These are phyloP conservation scores for Petaurus breviceps DNA, from an alignment of 2,113 vertebrate species.

Conservation along the genomic window DNA sequence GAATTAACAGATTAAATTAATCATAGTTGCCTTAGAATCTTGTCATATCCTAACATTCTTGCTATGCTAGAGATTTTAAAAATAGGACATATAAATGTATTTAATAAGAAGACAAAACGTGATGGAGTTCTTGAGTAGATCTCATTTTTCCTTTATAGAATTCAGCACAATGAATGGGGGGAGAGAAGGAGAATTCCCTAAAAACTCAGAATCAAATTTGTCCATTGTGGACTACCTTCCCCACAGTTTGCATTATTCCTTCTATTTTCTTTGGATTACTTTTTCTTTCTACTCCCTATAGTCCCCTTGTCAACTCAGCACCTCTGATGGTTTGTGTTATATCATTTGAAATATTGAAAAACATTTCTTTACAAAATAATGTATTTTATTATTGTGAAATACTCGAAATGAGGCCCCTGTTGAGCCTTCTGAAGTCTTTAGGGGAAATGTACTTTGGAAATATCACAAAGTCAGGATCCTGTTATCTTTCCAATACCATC, in stretches of 20 bases:
- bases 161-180: background rate
- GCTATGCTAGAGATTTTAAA: background rate
- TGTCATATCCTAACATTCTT: constrained; percentile 70
- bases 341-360: constrained; percentile 63
- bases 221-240: background rate
- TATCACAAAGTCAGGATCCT: constrained; percentile 53
- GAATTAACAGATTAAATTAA: constrained; percentile 66
- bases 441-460: constrained; percentile 52
- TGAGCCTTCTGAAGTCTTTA: constrained; percentile 39
- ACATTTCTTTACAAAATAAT: constrained; percentile 21
- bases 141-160: constrained; percentile 46
- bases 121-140: constrained; percentile 51
- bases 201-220: constrained; percentile 55
- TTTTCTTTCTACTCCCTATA: constrained; percentile 54
- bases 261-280: background rate
- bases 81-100: constrained; percentile 43
- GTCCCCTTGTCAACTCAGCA: constrained; percentile 30
- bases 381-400: background rate
- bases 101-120: background rate
- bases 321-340: constrained; percentile 61
- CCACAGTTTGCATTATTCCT: background rate
- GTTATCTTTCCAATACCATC: constrained; percentile 41
- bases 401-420: constrained; percentile 4
- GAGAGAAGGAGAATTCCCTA: constrained; percentile 15
- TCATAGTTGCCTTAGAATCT: constrained; percentile 49